phyloP scores from a whole-genome alignment of 2,888 invertebrate species.

The Ceratothoa steindachneri region DNA sequence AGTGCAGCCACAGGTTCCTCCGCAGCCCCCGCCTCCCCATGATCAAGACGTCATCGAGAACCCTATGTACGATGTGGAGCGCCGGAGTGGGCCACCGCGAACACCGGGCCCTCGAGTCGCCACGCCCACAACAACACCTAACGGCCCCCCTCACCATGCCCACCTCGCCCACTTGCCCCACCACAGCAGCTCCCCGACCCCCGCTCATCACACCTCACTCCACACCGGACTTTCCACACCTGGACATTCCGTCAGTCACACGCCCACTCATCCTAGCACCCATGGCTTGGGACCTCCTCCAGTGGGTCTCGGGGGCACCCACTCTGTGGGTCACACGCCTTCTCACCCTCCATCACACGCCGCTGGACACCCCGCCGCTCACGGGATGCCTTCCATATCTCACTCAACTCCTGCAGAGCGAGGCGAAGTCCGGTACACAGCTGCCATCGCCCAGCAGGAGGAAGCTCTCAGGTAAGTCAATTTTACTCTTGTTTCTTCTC shows the following conservation, averaged over 20 bases:
- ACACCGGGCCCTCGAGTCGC: slow-evolving; percentile 23
- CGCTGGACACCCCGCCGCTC: not conserved
- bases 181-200: slow-evolving; percentile 10
- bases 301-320: not conserved
- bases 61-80: slow-evolving; percentile 28
- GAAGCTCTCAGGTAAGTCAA: slow-evolving; percentile 26
- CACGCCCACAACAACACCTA: slow-evolving; percentile 16
- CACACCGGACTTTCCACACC: slow-evolving; percentile 5
- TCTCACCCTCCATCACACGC: not conserved
- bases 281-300: not conserved
- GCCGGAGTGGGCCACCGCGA: slow-evolving; percentile 17
- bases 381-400: not conserved
- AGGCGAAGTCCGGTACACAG: slow-evolving; percentile 22
- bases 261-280: not conserved
- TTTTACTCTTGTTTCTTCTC: no score
- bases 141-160: not conserved
- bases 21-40: slow-evolving; percentile 18
- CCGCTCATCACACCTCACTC: not conserved
- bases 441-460: slow-evolving; percentile 27
- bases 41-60: slow-evolving; percentile 46
- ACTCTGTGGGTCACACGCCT: not conserved
- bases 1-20: slow-evolving; percentile 17
- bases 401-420: slow-evolving; percentile 1
- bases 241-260: not conserved
- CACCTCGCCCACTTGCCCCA: slow-evolving; percentile 23